Conservation (phyloP, 2,113 vertebrate species). For the Archocentrus centrarchus region DNA sequence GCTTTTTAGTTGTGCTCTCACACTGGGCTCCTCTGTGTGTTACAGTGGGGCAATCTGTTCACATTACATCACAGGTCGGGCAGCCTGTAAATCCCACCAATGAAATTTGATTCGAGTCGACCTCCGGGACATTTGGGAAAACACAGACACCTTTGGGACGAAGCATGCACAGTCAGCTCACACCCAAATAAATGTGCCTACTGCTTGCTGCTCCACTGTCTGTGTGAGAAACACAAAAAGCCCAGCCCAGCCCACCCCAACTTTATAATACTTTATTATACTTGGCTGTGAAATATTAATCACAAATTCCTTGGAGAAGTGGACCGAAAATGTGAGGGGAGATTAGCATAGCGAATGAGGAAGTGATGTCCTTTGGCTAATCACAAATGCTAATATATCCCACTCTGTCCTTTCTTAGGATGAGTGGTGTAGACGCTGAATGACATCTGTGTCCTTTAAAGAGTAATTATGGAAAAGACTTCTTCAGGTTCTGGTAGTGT, state of each 20-base stretch:
- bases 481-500: not conserved
- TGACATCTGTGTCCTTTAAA: conserved; percentile 63
- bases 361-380: conserved; percentile 72
- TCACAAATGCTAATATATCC: conserved; percentile 78
- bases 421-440: conserved; percentile 49
- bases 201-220: conserved; percentile 13
- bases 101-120: conserved; percentile 66
- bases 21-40: conserved; percentile 40
- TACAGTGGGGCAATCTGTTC: conserved; percentile 60
- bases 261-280: conserved; percentile 35
- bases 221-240: not conserved
- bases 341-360: conserved; percentile 72
- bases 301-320: conserved; percentile 47
- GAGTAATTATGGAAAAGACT: conserved; percentile 60
- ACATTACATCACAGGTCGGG: conserved; percentile 72
- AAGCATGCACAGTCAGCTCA: conserved; percentile 46
- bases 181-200: conserved; percentile 12
- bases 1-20: conserved; percentile 63
- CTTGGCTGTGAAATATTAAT: conserved; percentile 29
- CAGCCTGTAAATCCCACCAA: conserved; percentile 64
- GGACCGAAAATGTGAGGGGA: conserved; percentile 49
- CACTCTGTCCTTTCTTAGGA: conserved; percentile 64
- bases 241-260: accelerated
- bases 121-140: conserved; percentile 54
- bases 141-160: conserved; percentile 64